Conservation (phyloP, 2,888 invertebrate species). For the Xestia c-nigrum region DNA sequence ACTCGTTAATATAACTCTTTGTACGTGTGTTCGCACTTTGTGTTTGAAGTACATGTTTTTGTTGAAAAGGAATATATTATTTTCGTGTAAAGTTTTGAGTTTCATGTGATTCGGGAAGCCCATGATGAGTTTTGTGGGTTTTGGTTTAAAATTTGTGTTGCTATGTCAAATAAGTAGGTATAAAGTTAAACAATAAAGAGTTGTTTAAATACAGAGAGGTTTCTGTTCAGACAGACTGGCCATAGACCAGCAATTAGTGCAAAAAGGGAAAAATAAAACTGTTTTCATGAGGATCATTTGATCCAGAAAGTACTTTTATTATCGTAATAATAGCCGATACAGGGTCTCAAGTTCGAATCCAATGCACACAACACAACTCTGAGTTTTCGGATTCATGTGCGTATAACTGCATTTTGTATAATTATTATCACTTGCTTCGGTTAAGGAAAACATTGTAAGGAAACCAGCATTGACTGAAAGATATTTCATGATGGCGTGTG, state of each 20-base stretch:
- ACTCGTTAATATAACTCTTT: slow-evolving; percentile 35
- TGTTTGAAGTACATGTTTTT: slow-evolving; percentile 6
- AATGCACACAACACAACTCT: too few species aligned
- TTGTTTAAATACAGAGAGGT: neutral
- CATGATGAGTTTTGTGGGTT: slow-evolving; percentile 1
- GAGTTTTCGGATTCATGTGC: too few species aligned
- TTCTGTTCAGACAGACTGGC: neutral
- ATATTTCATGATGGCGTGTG: too few species aligned
- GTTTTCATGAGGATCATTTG: neutral
- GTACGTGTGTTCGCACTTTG: neutral
- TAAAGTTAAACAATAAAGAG: neutral
- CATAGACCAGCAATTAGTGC: neutral
- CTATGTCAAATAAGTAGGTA: neutral
- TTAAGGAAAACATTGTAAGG: too few species aligned
- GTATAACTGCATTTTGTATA: too few species aligned
- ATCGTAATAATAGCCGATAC: neutral
- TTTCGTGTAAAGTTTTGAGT: slow-evolving; percentile 9
- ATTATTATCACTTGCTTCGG: too few species aligned
- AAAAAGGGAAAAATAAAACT: too few species aligned
- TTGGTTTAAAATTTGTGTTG: slow-evolving; percentile 1
- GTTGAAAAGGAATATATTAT: neutral
- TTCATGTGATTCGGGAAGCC: slow-evolving; percentile 3
- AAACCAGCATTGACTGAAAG: too few species aligned
- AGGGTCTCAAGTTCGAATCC: too few species aligned
- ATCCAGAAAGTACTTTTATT: neutral